A percentile compares a stretch with the other conserved stretches of the same genome.
Evolutionary conservation across 2,113 vertebrate genomes (phyloP).

Genomic region (Notarius lentiginosus): DNA sequence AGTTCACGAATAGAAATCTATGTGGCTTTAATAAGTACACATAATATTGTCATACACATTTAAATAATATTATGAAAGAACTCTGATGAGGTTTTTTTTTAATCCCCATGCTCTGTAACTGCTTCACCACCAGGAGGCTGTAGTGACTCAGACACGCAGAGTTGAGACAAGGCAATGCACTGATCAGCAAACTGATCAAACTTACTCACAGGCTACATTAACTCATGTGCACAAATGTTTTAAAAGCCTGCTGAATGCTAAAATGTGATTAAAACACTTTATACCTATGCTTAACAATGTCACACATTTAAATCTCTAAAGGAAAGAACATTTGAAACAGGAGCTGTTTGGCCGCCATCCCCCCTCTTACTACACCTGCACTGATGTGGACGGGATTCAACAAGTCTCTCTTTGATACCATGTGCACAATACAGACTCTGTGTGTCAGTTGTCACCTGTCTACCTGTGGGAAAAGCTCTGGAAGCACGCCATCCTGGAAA

Average conservation of each 20-base stretch:
- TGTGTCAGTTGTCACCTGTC: constrained; percentile 53
- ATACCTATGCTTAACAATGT: background rate
- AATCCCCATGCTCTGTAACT: background rate
- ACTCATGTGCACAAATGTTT: background rate
- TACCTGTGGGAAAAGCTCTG: constrained; percentile 43
- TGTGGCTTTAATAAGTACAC: background rate
- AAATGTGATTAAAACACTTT: background rate
- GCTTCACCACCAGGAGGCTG: constrained; percentile 38
- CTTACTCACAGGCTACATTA: background rate
- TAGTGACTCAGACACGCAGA: constrained; percentile 22
- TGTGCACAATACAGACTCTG: constrained; percentile 71
- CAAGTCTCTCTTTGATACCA: constrained; percentile 72
- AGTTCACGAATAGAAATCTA: background rate
- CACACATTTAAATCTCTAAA: constrained; percentile 7
- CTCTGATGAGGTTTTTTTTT: background rate
- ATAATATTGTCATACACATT: background rate
- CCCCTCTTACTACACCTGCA: constrained; percentile 46
- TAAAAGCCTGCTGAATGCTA: background rate
- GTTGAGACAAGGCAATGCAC: background rate
- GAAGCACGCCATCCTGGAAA: constrained; percentile 32
- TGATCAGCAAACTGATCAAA: background rate
- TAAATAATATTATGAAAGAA: background rate
- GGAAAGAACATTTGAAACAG: constrained; percentile 59
- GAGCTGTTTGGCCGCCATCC: constrained; percentile 54
- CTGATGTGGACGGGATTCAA: constrained; percentile 71